A percentile compares a stretch with the other conserved stretches of the same genome.
Evolutionary conservation across 2,113 vertebrate species (phyloP).

Genomic region (Odocoileus virginianus): DNA sequence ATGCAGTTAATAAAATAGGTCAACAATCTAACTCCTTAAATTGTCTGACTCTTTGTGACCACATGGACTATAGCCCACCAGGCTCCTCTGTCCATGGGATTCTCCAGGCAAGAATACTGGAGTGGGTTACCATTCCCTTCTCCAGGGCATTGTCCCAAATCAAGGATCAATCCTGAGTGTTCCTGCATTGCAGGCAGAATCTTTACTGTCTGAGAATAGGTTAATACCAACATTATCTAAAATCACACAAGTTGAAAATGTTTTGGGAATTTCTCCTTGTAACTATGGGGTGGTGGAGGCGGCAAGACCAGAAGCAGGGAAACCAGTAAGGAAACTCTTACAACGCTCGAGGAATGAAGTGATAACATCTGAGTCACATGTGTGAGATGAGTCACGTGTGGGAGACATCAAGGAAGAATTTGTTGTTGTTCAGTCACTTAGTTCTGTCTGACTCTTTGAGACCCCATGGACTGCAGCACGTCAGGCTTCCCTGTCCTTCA

Average conservation of each 20-base stretch:
- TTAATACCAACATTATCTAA: background rate
- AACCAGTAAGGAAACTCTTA: background rate
- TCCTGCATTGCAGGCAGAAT: background rate
- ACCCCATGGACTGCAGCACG: accelerated
- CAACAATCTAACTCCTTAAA: background rate
- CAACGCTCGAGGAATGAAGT: background rate
- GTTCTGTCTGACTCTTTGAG: background rate
- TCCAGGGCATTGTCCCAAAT: background rate
- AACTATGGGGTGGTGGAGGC: background rate
- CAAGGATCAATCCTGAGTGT: background rate
- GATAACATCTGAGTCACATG: background rate
- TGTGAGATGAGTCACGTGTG: background rate
- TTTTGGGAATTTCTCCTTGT: background rate
- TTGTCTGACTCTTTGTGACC: background rate
- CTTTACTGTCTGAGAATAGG: background rate
- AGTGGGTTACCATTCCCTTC: background rate
- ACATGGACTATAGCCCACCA: background rate
- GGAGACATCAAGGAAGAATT: background rate
- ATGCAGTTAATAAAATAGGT: background rate
- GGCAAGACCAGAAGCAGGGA: background rate
- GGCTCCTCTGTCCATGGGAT: background rate
- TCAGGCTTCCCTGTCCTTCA: background rate
- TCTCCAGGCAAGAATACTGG: background rate
- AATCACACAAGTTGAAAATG: background rate
- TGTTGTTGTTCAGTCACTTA: background rate